phyloP scores from a whole-genome alignment of 2,113 vertebrate genomes.

The Anoplopoma fimbria region DNA sequence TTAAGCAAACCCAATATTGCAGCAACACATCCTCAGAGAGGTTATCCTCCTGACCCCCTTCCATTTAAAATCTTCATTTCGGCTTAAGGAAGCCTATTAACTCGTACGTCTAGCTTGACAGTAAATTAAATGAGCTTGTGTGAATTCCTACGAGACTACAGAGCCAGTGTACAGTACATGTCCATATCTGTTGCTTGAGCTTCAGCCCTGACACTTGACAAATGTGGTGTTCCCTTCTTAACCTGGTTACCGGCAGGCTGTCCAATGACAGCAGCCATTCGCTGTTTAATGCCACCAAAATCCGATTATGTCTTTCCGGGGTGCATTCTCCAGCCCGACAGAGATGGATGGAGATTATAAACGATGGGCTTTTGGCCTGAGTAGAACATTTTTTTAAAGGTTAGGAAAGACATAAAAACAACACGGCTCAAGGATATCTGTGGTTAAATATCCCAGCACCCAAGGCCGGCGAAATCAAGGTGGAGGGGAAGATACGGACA shows the following conservation, averaged over 20 bases:
- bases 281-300: conserved; percentile 80
- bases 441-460: conserved; percentile 59
- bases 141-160: conserved; percentile 56
- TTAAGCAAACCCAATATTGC: background rate
- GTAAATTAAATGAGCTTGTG: conserved; percentile 62
- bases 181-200: conserved; percentile 60
- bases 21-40: conserved; percentile 13
- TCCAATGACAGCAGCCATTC: conserved; percentile 72
- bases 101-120: conserved; percentile 57
- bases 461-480: conserved; percentile 69
- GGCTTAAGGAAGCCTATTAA: conserved; percentile 66
- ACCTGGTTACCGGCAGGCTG: conserved; percentile 78
- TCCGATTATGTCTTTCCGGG: conserved; percentile 80
- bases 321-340: conserved; percentile 63
- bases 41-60: conserved; percentile 24
- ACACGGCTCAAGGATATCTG: conserved; percentile 60
- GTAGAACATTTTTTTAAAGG: conserved; percentile 75
- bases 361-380: conserved; percentile 57
- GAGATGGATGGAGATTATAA: conserved; percentile 82
- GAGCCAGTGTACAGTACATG: conserved; percentile 40
- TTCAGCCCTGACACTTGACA: conserved; percentile 81
- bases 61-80: conserved; percentile 54
- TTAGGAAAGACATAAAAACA: conserved; percentile 74
- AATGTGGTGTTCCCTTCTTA: conserved; percentile 72
- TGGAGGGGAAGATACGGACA: conserved; percentile 53